These are phyloP conservation scores for Sminthurinus aureus DNA, from an alignment of 2,888 invertebrate species.

Conservation along the genomic window DNA sequence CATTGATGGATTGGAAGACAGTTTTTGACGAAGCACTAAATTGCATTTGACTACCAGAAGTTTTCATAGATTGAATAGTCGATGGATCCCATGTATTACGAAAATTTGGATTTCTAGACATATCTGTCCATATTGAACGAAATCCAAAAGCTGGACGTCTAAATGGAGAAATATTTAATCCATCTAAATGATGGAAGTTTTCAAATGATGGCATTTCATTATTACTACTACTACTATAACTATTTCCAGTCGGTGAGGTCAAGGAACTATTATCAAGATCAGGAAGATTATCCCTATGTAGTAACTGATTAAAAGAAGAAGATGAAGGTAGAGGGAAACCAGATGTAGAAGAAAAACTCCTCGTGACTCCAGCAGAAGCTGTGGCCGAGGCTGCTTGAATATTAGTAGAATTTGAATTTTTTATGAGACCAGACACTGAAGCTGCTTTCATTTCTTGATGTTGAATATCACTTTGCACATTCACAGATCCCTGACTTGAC, in stretches of 20 bases:
- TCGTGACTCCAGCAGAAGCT: constrained; percentile 48
- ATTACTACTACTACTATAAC: constrained; percentile 8
- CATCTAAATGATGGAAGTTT: constrained; percentile 34
- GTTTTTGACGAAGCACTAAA: constrained; percentile 57
- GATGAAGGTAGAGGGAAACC: constrained; percentile 49
- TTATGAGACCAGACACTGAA: constrained; percentile 16
- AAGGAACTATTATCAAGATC: constrained; percentile 31
- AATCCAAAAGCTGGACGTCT: constrained; percentile 56
- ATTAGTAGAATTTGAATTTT: constrained; percentile 21
- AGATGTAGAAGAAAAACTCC: constrained; percentile 57
- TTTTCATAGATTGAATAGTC: constrained; percentile 45
- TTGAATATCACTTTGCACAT: constrained; percentile 9
- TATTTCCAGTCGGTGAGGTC: constrained; percentile 38
- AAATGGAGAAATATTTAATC: constrained; percentile 46
- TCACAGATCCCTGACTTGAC: constrained; percentile 15
- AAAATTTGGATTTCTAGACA: constrained; percentile 39
- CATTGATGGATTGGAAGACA: constrained; percentile 50
- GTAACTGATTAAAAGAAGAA: constrained; percentile 42
- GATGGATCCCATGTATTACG: constrained; percentile 59
- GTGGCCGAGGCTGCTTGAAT: constrained; percentile 39
- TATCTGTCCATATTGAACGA: constrained; percentile 58
- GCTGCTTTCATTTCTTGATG: constrained; percentile 30
- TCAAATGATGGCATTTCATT: constrained; percentile 45
- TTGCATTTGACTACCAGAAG: constrained; percentile 52
- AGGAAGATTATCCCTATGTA: constrained; percentile 20